A percentile compares a stretch with the other conserved stretches of the same genome.
These are phyloP conservation scores for Tauraco erythrolophus DNA, from an alignment of 2,113 vertebrate genomes.

Conservation along the genomic window DNA sequence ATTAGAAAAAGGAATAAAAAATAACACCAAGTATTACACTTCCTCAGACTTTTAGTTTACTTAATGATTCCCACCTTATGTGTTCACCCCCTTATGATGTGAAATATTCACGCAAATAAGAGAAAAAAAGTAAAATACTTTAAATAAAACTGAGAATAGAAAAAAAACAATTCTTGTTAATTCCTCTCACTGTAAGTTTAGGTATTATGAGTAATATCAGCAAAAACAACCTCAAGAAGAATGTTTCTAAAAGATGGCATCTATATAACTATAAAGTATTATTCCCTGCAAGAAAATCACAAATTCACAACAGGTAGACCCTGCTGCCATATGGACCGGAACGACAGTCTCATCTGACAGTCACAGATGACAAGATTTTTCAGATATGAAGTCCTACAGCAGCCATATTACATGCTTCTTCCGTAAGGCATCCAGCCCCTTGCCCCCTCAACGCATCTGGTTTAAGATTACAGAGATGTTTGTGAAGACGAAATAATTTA, in stretches of 20 bases:
- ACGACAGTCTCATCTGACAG: neutral
- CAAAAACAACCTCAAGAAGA: neutral
- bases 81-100: rapidly evolving
- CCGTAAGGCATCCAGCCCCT: neutral
- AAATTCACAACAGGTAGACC: neutral
- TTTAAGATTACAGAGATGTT: neutral
- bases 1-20: neutral
- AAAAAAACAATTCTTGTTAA: neutral
- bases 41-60: neutral
- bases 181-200: neutral
- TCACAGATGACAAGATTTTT: neutral
- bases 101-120: neutral
- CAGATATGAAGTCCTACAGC: neutral
- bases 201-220: neutral
- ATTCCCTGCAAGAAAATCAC: neutral
- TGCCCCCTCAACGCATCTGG: rapidly evolving
- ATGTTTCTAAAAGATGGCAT: neutral
- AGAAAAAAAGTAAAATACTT: neutral
- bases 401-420: neutral
- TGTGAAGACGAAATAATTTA: neutral
- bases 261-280: neutral
- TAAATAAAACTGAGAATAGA: neutral
- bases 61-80: neutral
- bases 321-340: neutral
- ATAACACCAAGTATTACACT: neutral